phyloP scores from a whole-genome alignment of 2,888 invertebrate species.

The Elysia crispata region DNA sequence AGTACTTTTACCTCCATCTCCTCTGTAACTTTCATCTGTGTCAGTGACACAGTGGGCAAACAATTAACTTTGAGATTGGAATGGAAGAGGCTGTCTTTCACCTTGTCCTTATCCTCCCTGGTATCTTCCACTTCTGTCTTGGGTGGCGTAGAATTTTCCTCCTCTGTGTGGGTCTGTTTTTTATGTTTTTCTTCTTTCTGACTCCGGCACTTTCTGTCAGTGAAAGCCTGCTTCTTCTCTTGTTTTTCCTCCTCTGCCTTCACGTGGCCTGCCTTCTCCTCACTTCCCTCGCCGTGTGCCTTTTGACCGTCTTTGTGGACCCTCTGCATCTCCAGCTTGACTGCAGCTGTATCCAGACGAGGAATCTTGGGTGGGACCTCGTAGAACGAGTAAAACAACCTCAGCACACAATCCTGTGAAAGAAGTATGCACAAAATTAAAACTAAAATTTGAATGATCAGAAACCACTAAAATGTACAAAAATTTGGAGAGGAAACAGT shows the following conservation, averaged over 20 bases:
- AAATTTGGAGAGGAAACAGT: no score
- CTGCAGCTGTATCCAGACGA: conserved; percentile 37
- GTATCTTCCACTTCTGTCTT: conserved; percentile 17
- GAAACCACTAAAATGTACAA: background rate
- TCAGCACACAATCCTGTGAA: conserved; percentile 82
- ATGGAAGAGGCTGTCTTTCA: background rate
- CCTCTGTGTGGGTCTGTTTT: conserved; percentile 10
- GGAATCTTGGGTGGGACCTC: conserved; percentile 61
- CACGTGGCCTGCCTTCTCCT: no score
- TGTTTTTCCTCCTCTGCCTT: no score
- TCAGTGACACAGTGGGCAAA: no score
- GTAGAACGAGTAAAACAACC: conserved; percentile 80
- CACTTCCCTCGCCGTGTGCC: no score
- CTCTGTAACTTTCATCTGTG: no score
- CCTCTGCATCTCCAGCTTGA: no score
- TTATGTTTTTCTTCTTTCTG: conserved; percentile 35
- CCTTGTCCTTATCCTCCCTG: conserved; percentile 37
- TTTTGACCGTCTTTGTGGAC: no score
- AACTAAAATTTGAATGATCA: background rate
- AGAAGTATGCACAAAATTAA: background rate
- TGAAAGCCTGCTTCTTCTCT: no score
- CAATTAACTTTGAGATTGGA: no score
- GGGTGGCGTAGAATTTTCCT: no score
- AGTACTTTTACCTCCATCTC: no score
- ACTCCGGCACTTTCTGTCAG: conserved; percentile 24